Percentiles rank a stretch among this genome's conserved stretches.
Evolutionary conservation across 2,888 invertebrate species (phyloP).

Genomic region (Osmoderma eremita): DNA sequence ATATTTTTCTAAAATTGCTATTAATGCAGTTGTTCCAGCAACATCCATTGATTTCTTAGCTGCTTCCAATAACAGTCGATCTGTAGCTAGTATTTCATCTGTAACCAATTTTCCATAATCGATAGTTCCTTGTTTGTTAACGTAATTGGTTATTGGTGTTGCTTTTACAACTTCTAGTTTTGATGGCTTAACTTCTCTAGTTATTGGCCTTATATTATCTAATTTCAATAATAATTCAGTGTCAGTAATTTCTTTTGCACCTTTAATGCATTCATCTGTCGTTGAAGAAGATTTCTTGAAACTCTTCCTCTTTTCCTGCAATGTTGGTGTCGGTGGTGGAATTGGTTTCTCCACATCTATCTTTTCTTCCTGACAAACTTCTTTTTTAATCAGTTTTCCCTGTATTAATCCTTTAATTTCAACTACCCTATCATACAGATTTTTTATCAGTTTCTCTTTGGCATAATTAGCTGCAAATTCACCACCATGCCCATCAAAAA

Average conservation of each 20-base stretch:
- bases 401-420: constrained; percentile 76
- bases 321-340: constrained; percentile 58
- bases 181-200: constrained; percentile 70
- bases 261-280: constrained; percentile 65
- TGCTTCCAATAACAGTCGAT: constrained; percentile 81
- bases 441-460: constrained; percentile 86
- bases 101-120: constrained; percentile 84
- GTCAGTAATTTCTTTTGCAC: constrained; percentile 71
- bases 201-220: constrained; percentile 70
- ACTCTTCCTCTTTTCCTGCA: constrained; percentile 71
- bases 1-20: constrained; percentile 85
- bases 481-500: constrained; percentile 96
- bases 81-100: constrained; percentile 88
- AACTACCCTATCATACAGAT: constrained; percentile 79
- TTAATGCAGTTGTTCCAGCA: constrained; percentile 90
- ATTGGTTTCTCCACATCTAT: constrained; percentile 64
- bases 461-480: constrained; percentile 95
- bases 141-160: constrained; percentile 71
- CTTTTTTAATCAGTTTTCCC: constrained; percentile 62
- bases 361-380: constrained; percentile 58
- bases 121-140: constrained; percentile 77
- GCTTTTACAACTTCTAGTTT: constrained; percentile 64
- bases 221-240: constrained; percentile 74
- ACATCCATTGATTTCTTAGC: constrained; percentile 82
- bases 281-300: constrained; percentile 72